Percentiles rank a stretch among this genome's conserved stretches.
Conservation (phyloP, 2,797 vertebrate genomes). For the Cirrhinus mrigala region DNA sequence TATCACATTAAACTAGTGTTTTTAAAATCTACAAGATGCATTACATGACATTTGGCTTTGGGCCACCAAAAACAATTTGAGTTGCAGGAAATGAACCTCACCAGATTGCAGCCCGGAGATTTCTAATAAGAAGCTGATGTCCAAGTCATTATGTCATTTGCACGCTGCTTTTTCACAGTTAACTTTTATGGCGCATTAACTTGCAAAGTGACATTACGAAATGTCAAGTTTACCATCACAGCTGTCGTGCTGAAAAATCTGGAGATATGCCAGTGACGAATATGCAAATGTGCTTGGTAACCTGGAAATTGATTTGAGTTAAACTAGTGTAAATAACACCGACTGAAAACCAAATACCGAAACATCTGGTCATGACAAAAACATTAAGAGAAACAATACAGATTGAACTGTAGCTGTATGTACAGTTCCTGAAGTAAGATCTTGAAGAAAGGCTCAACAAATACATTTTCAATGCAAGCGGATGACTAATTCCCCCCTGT, state of each 20-base stretch:
- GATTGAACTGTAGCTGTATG: neutral
- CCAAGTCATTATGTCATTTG: conserved; percentile 1
- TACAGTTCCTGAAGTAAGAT: conserved; percentile 5
- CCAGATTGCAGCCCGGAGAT: neutral
- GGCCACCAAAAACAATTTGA: neutral
- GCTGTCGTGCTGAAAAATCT: conserved; percentile 10
- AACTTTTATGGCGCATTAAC: conserved; percentile 5
- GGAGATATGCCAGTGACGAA: conserved; percentile 9
- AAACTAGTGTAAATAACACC: neutral
- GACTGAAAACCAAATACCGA: neutral
- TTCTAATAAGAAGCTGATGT: neutral
- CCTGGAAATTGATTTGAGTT: conserved; percentile 5
- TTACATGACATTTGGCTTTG: neutral
- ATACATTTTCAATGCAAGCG: neutral
- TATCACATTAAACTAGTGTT: neutral
- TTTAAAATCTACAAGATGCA: neutral
- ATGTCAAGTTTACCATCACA: conserved; percentile 38
- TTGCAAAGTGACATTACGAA: conserved; percentile 15
- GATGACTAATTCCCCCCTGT: neutral
- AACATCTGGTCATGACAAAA: neutral
- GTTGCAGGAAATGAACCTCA: neutral
- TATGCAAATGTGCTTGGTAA: conserved; percentile 32
- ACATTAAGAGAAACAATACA: neutral
- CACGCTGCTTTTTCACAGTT: neutral
- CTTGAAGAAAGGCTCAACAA: neutral